Evolutionary conservation across 2,797 vertebrate species (phyloP).

Genomic region (Balearica regulorum): DNA sequence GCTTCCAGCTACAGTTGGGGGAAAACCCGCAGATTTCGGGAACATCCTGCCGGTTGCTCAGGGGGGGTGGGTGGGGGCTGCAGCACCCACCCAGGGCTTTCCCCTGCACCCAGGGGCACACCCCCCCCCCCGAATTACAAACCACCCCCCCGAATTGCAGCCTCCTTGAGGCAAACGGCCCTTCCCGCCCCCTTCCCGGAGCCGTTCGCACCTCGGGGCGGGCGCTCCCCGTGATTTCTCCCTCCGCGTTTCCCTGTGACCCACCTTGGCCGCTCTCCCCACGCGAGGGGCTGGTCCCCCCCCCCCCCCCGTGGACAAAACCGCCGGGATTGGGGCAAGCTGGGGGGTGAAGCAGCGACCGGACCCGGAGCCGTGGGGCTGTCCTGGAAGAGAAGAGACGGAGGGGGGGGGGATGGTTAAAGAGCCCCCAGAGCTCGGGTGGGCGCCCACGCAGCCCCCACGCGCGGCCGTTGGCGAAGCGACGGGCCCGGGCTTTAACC

Average conservation of each 20-base stretch:
- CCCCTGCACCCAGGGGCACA: neutral
- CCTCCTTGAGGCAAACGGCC: no score
- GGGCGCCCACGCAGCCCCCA: neutral
- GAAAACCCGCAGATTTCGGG: rapidly evolving
- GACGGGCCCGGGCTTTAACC: neutral
- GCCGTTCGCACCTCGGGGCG: rapidly evolving
- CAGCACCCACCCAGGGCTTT: neutral
- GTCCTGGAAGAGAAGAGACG: conserved; percentile 37
- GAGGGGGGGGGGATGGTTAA: neutral
- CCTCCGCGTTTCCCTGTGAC: neutral
- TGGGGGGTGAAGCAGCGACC: neutral
- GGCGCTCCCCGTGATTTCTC: neutral
- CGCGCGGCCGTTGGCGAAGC: no score
- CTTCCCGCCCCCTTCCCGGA: neutral
- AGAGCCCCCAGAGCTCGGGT: neutral
- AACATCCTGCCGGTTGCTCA: rapidly evolving
- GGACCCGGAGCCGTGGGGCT: neutral
- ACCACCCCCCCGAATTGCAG: neutral
- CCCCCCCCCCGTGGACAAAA: neutral
- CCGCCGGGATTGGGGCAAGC: neutral
- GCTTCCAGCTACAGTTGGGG: rapidly evolving
- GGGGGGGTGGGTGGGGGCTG: rapidly evolving
- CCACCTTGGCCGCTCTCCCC: neutral
- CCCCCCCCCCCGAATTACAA: neutral
- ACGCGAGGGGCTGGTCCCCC: neutral